Base-by-base conservation (phyloP, 1,140 invertebrate species). In the Chironomus striatipennis region DNA sequence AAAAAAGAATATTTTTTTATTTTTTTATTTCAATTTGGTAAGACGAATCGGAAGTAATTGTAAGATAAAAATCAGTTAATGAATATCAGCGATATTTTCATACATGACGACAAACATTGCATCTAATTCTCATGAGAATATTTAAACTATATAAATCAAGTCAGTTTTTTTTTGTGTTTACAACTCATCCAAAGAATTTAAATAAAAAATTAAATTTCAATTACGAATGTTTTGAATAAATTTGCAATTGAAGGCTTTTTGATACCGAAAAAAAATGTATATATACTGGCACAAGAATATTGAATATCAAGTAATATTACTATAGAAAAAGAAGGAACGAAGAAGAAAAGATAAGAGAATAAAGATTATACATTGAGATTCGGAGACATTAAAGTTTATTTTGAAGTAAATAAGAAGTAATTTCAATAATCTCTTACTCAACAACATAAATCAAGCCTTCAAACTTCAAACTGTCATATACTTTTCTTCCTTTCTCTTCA, bases 141-240 rank as follows among this genome's bases (percentile, higher is more conserved):
- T 57, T 57, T 57, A 57, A 57, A 57, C 47, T n/a, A 57, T 12
- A 57, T 57, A 57, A 57, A 57, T 57, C 47, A 57, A 57, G 4
- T 34, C 24, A 34, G 24, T 34, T 57, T 34, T 34, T 34, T 34
- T 34, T 34, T 2, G 5, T 34, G 24, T n/a, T n/a, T n/a, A n/a
- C 24, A 34, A 34, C 5, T 34, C 12, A 57, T 8, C 8, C 1
- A 47, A 15, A 2, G n/a, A 70, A 70, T 70, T 70, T 70, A 17
- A 70, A 70, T 70, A 70, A 70, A 70, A 70, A 70, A 70, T 70
- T 70, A 70, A 70, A 18, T 70, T 70, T 70, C 65, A 70, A 70
- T 70, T 70, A 70, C n/a, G 20, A 70, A 70, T 20, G 8, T 20
- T 70, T 70, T 70, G 65, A 70, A 70, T 70, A 70, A 70, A 70